Percentiles rank a stretch among this genome's conserved stretches.
Evolutionary conservation across 2,888 invertebrate genomes (phyloP).

Genomic region (Steinernema hermaphroditum): DNA sequence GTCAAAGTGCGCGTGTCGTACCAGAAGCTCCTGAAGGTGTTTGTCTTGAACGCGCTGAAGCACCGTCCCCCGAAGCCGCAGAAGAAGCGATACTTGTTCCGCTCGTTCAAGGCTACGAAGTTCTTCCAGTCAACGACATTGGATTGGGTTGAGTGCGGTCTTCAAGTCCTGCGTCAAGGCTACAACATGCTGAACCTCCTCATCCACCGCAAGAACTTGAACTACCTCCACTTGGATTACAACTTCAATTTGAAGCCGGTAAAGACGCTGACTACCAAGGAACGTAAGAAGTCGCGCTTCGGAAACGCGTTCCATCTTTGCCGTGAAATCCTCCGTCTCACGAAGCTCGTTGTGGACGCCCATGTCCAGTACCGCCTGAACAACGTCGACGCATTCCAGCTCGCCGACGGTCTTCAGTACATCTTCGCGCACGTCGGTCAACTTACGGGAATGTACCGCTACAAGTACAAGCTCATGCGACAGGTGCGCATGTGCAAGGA

Average conservation of each 20-base stretch:
- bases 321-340: constrained; percentile 94
- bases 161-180: constrained; percentile 92
- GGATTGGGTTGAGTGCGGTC: constrained; percentile 98
- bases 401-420: constrained; percentile 96
- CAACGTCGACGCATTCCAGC: constrained; percentile 94
- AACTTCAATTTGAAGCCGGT: constrained; percentile 99
- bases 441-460: constrained; percentile 96
- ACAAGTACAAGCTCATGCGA: constrained; percentile 68
- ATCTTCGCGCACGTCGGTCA: constrained; percentile 99
- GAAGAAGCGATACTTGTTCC: constrained; percentile 94
- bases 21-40: constrained; percentile 96
- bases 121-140: constrained; percentile 99
- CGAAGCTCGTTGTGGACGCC: constrained; percentile 96
- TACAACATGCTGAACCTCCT: constrained; percentile 99
- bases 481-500: constrained; percentile 93
- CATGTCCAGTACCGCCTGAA: constrained; percentile 98
- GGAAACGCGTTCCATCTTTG: constrained; percentile 92
- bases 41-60: constrained; percentile 93
- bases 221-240: constrained; percentile 98
- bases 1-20: constrained; percentile 99
- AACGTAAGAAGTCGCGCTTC: constrained; percentile 89
- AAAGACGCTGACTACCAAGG: constrained; percentile 97
- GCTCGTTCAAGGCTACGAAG: constrained; percentile 98
- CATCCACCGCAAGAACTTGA: constrained; percentile 97
- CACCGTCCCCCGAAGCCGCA: constrained; percentile 97